phyloP scores from a whole-genome alignment of 2,888 invertebrate genomes.

The Therioaphis trifolii region DNA sequence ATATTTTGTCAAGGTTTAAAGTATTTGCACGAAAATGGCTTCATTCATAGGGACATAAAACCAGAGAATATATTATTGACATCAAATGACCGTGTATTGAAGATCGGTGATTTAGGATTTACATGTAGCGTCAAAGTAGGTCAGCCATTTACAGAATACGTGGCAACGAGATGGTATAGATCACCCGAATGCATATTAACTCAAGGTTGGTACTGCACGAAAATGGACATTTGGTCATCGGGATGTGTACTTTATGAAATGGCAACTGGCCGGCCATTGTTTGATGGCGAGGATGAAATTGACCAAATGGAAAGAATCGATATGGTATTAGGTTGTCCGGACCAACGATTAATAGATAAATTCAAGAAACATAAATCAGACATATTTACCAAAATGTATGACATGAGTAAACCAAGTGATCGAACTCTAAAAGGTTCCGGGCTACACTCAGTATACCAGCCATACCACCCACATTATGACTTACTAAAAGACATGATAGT shows the following conservation, averaged over 20 bases:
- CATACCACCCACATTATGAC: constrained; percentile 71
- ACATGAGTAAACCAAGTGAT: neutral
- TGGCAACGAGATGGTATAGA: constrained; percentile 78
- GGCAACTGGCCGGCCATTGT: constrained; percentile 76
- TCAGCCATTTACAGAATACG: constrained; percentile 77
- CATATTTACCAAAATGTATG: constrained; percentile 34
- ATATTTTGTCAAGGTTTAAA: constrained; percentile 68
- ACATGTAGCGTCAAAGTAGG: constrained; percentile 76
- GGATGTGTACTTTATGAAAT: constrained; percentile 80
- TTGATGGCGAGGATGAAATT: constrained; percentile 78
- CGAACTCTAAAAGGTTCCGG: neutral
- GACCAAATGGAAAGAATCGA: constrained; percentile 80
- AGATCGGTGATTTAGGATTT: constrained; percentile 71
- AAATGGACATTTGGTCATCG: constrained; percentile 79
- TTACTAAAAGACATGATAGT: constrained; percentile 73
- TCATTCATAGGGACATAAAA: constrained; percentile 79
- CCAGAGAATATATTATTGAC: constrained; percentile 77
- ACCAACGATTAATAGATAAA: constrained; percentile 70
- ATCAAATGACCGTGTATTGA: constrained; percentile 63
- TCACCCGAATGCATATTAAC: constrained; percentile 78
- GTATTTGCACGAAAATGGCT: constrained; percentile 74
- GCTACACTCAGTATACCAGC: constrained; percentile 68
- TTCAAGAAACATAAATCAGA: constrained; percentile 69
- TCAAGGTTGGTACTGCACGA: constrained; percentile 76
- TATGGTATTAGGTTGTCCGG: constrained; percentile 75